These are phyloP conservation scores for Melanotaenia maccullochi DNA, from an alignment of 2,797 vertebrate genomes.

Conservation along the genomic window DNA sequence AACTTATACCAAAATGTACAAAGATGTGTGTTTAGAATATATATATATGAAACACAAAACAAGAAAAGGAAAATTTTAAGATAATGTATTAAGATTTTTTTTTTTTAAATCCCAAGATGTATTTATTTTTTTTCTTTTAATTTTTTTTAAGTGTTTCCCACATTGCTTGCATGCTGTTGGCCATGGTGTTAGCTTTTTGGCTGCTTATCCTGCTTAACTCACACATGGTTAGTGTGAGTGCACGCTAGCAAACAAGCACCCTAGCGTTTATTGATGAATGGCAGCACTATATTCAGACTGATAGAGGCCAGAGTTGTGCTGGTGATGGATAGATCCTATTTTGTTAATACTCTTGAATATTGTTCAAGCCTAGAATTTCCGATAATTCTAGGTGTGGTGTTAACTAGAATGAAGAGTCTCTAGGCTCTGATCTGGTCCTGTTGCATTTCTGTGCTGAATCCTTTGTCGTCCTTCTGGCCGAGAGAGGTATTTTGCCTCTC, in stretches of 20 bases:
- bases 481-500: conserved; percentile 26
- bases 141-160: conserved; percentile 70
- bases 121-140: conserved; percentile 96
- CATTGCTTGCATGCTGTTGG: conserved; percentile 78
- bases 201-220: conserved; percentile 68
- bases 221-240: conserved; percentile 61
- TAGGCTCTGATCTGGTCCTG: conserved; percentile 80
- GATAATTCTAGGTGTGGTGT: conserved; percentile 69
- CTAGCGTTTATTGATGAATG: conserved; percentile 49
- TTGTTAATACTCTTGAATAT: conserved; percentile 64
- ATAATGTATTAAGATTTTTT: conserved; percentile 86
- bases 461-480: conserved; percentile 25
- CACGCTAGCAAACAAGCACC: conserved; percentile 54
- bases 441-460: conserved; percentile 68
- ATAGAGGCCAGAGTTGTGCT: conserved; percentile 73
- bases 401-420: conserved; percentile 82
- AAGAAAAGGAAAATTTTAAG: conserved; percentile 83
- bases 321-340: conserved; percentile 63
- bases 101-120: conserved; percentile 89
- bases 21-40: conserved; percentile 94
- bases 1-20: conserved; percentile 94
- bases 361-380: conserved; percentile 66
- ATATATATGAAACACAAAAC: conserved; percentile 83
- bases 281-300: conserved; percentile 70
- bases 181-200: conserved; percentile 73